These are phyloP conservation scores for Zelleria hepariella DNA, from an alignment of 2,888 invertebrate genomes.

Conservation along the genomic window DNA sequence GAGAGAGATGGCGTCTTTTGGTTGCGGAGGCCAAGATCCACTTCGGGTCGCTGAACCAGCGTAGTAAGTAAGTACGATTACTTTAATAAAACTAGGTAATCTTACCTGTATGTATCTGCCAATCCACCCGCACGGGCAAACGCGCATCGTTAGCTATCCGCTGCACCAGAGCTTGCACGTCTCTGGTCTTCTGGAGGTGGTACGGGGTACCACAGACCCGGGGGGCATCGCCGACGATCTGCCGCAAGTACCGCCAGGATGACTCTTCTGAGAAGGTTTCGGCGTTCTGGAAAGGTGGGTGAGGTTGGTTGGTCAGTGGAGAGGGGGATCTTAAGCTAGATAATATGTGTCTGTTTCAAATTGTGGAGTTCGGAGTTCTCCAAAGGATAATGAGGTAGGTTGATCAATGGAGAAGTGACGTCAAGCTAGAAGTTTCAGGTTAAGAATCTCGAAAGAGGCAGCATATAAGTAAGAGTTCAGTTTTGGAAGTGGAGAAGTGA, in stretches of 20 bases:
- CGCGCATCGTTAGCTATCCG: slow-evolving; percentile 26
- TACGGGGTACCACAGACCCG: slow-evolving; percentile 45
- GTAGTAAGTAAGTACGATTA: neutral
- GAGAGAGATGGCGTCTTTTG: neutral
- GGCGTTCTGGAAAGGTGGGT: slow-evolving; percentile 24
- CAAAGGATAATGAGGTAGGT: too few relatives aligned
- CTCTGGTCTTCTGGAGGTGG: slow-evolving; percentile 41
- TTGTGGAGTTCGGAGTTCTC: too few relatives aligned
- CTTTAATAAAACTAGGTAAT: slow-evolving; percentile 8
- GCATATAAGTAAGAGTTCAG: too few relatives aligned
- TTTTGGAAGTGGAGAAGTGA: too few relatives aligned
- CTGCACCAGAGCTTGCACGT: slow-evolving; percentile 39
- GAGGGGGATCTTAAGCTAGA: too few relatives aligned
- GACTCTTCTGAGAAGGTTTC: slow-evolving; percentile 46
- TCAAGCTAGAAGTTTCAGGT: too few relatives aligned
- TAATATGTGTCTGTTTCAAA: too few relatives aligned
- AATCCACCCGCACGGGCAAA: slow-evolving; percentile 36
- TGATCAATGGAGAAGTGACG: too few relatives aligned
- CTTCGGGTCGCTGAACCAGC: neutral
- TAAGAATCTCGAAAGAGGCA: too few relatives aligned
- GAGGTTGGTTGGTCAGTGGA: too few relatives aligned
- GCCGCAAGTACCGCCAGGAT: slow-evolving; percentile 32
- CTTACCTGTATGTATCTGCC: slow-evolving; percentile 52
- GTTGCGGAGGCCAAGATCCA: too few relatives aligned
- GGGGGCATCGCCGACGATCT: slow-evolving; percentile 40